Percentiles rank a stretch among this genome's conserved stretches.
phyloP scores from a whole-genome alignment of 2,113 vertebrate species.

The Elaphurus davidianus region DNA sequence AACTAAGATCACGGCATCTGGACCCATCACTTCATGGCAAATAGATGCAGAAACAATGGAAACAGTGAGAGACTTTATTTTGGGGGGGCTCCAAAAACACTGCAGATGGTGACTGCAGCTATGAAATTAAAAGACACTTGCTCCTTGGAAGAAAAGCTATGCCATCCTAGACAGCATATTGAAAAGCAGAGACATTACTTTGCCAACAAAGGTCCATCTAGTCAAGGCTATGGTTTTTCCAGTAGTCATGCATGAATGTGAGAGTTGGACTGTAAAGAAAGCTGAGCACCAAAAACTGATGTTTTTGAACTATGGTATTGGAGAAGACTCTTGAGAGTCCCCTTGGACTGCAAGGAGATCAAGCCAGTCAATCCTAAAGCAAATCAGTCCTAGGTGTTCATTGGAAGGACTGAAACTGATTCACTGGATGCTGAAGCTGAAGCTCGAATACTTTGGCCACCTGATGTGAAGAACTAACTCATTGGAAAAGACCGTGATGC shows the following conservation, averaged over 20 bases:
- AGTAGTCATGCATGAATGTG: accelerated
- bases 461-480: not conserved
- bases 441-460: not conserved
- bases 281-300: not conserved
- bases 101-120: not conserved
- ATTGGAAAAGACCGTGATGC: not conserved
- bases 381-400: not conserved
- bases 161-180: not conserved
- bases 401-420: not conserved
- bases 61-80: not conserved
- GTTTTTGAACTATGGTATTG: not conserved
- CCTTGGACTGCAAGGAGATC: not conserved
- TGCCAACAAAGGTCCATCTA: not conserved
- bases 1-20: not conserved
- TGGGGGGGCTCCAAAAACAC: not conserved
- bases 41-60: not conserved
- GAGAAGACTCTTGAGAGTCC: not conserved
- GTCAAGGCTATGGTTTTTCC: not conserved
- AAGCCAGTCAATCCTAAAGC: not conserved
- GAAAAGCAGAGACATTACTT: not conserved
- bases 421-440: not conserved
- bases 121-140: not conserved
- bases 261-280: not conserved
- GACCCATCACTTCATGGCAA: not conserved
- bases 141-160: not conserved